A percentile compares a stretch with the other conserved stretches of the same genome.
phyloP scores from a whole-genome alignment of 2,113 vertebrate genomes.

The Heteronetta atricapilla region DNA sequence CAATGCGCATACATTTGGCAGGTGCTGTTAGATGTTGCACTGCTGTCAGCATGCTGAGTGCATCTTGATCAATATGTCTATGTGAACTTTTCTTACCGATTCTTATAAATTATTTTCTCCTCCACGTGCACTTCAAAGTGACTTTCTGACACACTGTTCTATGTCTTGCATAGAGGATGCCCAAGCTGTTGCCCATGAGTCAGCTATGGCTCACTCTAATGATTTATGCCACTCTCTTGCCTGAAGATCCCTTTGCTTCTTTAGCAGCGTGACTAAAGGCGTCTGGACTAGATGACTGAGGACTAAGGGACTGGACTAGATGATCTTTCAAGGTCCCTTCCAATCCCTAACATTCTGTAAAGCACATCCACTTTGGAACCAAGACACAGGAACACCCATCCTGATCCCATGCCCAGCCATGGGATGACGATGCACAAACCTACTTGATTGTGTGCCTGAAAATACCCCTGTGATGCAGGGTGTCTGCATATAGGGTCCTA shows the following conservation, averaged over 20 bases:
- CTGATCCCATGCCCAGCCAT: neutral
- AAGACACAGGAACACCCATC: neutral
- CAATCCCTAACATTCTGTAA: no score
- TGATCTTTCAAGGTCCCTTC: no score
- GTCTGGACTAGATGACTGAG: no score
- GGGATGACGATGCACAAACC: accelerated
- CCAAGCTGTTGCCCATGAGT: neutral
- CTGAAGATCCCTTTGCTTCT: neutral
- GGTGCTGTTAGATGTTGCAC: neutral
- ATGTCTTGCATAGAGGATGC: neutral
- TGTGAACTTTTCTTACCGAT: neutral
- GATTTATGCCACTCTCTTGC: neutral
- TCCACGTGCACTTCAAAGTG: neutral
- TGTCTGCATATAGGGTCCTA: neutral
- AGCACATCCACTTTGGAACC: neutral
- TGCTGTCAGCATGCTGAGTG: neutral
- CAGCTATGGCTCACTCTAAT: neutral
- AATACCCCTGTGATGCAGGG: neutral
- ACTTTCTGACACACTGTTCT: neutral
- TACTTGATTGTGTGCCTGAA: neutral
- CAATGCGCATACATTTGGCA: neutral
- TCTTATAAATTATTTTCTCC: neutral
- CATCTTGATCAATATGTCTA: neutral
- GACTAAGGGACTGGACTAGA: no score
- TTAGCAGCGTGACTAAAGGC: neutral